phyloP scores from a whole-genome alignment of 2,888 invertebrate genomes.

The Dryocosmus kuriphilus region DNA sequence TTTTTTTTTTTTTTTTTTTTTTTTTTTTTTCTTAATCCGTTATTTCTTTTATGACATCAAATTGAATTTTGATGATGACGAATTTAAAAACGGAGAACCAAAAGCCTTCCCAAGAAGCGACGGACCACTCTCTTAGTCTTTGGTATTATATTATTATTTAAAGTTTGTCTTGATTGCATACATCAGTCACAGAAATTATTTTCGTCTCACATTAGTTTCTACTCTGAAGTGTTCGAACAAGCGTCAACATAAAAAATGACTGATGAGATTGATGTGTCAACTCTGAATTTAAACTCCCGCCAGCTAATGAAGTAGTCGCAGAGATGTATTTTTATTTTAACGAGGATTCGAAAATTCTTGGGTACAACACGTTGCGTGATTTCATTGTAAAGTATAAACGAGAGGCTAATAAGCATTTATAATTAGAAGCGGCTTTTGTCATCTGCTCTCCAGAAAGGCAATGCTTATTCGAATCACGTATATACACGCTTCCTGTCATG shows the following conservation, averaged over 20 bases:
- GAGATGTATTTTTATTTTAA: conserved; percentile 26
- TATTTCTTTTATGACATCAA: too few relatives aligned
- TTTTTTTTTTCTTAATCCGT: too few relatives aligned
- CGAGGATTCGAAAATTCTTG: conserved; percentile 16
- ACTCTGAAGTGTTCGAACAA: neutral
- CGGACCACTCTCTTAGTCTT: too few relatives aligned
- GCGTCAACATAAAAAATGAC: conserved; percentile 3
- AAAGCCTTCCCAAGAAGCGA: too few relatives aligned
- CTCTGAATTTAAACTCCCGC: conserved; percentile 12
- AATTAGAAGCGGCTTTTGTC: conserved; percentile 34
- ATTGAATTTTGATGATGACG: too few relatives aligned
- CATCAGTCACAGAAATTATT: neutral
- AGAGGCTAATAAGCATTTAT: conserved; percentile 29
- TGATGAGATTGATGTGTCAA: neutral
- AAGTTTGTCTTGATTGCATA: neutral
- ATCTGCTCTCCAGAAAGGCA: neutral
- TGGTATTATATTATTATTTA: too few relatives aligned
- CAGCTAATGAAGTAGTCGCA: conserved; percentile 5
- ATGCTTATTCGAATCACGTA: conserved; percentile 15
- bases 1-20: too few relatives aligned
- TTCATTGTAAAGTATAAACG: conserved; percentile 33
- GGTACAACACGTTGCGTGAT: conserved; percentile 13
- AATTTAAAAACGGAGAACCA: too few relatives aligned
- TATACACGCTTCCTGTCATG: neutral
- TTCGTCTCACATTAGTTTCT: neutral